Evolutionary conservation across 2,113 vertebrate species (phyloP).

Genomic region (Leucosticte australis): DNA sequence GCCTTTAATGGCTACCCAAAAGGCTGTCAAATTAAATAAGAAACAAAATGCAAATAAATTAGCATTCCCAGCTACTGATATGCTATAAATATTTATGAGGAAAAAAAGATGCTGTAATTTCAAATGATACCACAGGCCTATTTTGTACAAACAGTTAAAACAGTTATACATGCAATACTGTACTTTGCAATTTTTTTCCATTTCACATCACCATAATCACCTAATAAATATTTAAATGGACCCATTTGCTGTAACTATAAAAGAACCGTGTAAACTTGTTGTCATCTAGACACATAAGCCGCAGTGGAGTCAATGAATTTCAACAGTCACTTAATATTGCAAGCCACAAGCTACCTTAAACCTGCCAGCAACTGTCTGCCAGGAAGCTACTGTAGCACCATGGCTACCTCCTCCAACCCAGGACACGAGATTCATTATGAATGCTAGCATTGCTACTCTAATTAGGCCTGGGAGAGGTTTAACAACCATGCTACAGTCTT

Average conservation of each 20-base stretch:
- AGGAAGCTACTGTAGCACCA: constrained; percentile 81
- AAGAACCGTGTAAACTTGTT: constrained; percentile 85
- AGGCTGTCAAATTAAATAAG: constrained; percentile 69
- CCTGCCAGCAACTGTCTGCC: constrained; percentile 82
- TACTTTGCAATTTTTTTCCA: constrained; percentile 74
- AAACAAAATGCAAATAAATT: constrained; percentile 76
- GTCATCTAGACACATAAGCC: constrained; percentile 86
- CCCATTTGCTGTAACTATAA: constrained; percentile 84
- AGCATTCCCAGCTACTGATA: constrained; percentile 72
- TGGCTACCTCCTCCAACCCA: constrained; percentile 74
- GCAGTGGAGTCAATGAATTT: constrained; percentile 86
- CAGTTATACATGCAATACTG: constrained; percentile 72
- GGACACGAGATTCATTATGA: constrained; percentile 86
- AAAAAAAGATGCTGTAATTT: constrained; percentile 74
- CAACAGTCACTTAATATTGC: constrained; percentile 86
- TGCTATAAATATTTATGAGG: constrained; percentile 77
- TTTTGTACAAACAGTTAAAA: constrained; percentile 74
- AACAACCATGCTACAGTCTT: constrained; percentile 91
- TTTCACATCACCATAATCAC: constrained; percentile 84
- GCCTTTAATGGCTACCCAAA: constrained; percentile 59
- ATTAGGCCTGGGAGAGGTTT: constrained; percentile 91
- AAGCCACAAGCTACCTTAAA: constrained; percentile 83
- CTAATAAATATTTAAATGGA: constrained; percentile 87
- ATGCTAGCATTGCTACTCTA: constrained; percentile 89
- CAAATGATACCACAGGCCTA: constrained; percentile 67